phyloP scores from a whole-genome alignment of 1,140 invertebrate species.

The Ips typographus region DNA sequence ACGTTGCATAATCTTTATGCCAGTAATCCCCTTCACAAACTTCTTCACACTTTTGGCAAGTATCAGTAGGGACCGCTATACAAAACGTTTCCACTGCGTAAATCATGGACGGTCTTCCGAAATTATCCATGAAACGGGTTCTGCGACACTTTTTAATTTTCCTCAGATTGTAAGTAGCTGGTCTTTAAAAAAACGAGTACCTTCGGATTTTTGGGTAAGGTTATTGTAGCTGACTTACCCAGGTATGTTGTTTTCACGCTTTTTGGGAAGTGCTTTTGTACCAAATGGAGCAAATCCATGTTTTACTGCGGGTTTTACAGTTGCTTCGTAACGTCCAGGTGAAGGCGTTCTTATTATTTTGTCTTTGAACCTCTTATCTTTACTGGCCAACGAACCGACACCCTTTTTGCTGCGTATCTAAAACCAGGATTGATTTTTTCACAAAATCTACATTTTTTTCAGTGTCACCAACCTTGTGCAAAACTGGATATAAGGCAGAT shows the following conservation, averaged over 20 bases:
- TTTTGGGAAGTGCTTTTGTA: conserved; percentile 5
- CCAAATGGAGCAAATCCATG: conserved; percentile 33
- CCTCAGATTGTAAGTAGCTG: conserved; percentile 38
- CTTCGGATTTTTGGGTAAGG: background rate
- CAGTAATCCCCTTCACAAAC: conserved; percentile 44
- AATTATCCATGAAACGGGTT: conserved; percentile 36
- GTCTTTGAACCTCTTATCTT: conserved; percentile 39
- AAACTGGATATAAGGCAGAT: conserved; percentile 26
- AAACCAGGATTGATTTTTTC: conserved; percentile 1
- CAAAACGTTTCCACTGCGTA: conserved; percentile 42
- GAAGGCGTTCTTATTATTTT: conserved; percentile 39
- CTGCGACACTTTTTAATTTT: conserved; percentile 36
- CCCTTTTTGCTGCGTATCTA: conserved; percentile 37
- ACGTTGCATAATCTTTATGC: conserved; percentile 40
- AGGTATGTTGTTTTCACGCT: conserved; percentile 23
- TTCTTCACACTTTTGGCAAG: conserved; percentile 41
- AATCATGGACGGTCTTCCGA: conserved; percentile 37
- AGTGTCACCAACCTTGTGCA: conserved; percentile 30
- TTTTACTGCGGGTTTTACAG: background rate
- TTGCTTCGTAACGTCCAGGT: conserved; percentile 38
- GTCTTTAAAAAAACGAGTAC: conserved; percentile 33
- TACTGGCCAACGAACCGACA: conserved; percentile 34
- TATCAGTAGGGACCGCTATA: conserved; percentile 38
- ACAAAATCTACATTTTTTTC: background rate
- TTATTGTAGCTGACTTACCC: conserved; percentile 16